These are phyloP conservation scores for Syrmaticus mikado DNA, from an alignment of 2,113 vertebrate genomes.

Conservation along the genomic window DNA sequence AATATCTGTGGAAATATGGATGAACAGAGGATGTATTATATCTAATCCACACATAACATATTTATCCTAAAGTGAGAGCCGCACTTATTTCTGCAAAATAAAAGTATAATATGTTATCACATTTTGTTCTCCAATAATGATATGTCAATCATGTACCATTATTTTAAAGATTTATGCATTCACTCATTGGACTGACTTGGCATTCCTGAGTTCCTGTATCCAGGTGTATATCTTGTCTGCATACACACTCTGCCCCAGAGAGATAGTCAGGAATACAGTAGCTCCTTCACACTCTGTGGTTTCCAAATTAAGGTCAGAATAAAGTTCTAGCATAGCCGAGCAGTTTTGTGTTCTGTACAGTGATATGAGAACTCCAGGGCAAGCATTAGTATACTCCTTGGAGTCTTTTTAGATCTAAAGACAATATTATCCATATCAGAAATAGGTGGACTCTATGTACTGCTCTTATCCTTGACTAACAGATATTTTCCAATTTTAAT, in stretches of 20 bases:
- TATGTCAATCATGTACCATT: accelerated
- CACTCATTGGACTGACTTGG: neutral
- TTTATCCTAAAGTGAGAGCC: neutral
- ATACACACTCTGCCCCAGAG: neutral
- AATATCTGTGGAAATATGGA: neutral
- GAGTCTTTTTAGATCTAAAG: neutral
- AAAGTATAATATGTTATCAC: accelerated
- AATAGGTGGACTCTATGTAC: neutral
- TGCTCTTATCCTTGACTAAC: neutral
- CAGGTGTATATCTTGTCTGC: neutral
- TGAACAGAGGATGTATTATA: neutral
- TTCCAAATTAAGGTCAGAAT: neutral
- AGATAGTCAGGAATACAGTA: neutral
- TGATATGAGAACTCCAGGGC: neutral
- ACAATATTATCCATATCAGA: neutral
- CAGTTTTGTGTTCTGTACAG: neutral
- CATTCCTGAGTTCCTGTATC: neutral
- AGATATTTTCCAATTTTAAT: neutral
- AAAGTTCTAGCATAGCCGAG: neutral
- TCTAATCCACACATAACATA: neutral
- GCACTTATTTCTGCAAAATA: neutral
- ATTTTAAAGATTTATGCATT: neutral
- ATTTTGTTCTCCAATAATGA: neutral
- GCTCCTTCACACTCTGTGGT: neutral
- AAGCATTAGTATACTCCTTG: neutral